A percentile compares a stretch with the other conserved stretches of the same genome.
These are phyloP conservation scores for Barbus barbus DNA, from an alignment of 2,113 vertebrate genomes.

Conservation along the genomic window DNA sequence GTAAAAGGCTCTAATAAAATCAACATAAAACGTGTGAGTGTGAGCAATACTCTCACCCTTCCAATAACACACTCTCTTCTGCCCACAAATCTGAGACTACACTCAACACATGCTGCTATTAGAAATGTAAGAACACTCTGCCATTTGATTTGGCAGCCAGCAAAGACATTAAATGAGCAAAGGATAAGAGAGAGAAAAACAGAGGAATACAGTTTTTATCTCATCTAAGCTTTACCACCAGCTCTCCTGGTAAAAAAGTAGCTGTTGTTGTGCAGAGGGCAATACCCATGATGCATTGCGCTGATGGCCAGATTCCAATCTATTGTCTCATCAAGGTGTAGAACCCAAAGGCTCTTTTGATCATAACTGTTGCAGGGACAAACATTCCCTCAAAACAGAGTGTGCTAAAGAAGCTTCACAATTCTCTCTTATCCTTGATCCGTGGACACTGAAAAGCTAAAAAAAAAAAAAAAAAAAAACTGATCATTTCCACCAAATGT, in stretches of 20 bases:
- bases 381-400: conserved; percentile 66
- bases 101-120: conserved; percentile 44
- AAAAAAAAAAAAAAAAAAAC: not conserved
- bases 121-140: conserved; percentile 46
- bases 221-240: conserved; percentile 8
- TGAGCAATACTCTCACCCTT: not conserved
- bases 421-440: not conserved
- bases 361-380: conserved; percentile 69
- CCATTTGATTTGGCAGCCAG: not conserved
- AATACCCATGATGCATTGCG: conserved; percentile 66
- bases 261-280: conserved; percentile 63
- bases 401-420: conserved; percentile 1
- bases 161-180: not conserved
- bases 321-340: conserved; percentile 68
- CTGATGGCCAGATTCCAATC: conserved; percentile 62
- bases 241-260: conserved; percentile 2
- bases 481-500: not conserved
- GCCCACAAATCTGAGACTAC: not conserved
- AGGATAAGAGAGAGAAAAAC: not conserved
- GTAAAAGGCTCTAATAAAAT: too few relatives aligned
- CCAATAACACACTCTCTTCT: conserved; percentile 20
- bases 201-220: not conserved
- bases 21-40: too few relatives aligned
- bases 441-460: not conserved
- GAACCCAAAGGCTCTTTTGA: conserved; percentile 62